Conservation (phyloP, 1,140 invertebrate genomes). For the Drosophila cardini region DNA sequence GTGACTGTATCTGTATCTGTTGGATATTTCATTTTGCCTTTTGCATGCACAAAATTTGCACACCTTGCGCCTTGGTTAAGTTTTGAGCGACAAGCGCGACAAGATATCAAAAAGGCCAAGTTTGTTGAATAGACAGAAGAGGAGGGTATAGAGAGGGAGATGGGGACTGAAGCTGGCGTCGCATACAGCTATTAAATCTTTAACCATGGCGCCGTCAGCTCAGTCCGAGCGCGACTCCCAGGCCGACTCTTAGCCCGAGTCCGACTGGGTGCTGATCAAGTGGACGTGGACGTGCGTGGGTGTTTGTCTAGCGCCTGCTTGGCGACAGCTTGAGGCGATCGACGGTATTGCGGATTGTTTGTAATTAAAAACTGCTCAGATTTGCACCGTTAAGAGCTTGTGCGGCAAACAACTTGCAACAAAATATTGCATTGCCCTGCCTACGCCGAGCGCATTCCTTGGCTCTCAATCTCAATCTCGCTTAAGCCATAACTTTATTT, state of each 20-base stretch:
- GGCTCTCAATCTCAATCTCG: conserved; percentile 24
- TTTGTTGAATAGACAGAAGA: conserved; percentile 51
- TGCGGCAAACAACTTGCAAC: conserved; percentile 41
- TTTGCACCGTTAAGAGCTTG: conserved; percentile 31
- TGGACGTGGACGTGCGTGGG: conserved; percentile 64
- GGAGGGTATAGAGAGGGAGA: conserved; percentile 20
- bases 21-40: conserved; percentile 9
- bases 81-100: conserved; percentile 77
- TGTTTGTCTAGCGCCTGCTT: conserved; percentile 72
- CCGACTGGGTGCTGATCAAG: conserved; percentile 47
- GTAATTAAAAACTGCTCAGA: conserved; percentile 70
- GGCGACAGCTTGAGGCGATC: conserved; percentile 57
- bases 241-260: conserved; percentile 7
- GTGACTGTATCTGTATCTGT: conserved; percentile 15
- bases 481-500: conserved; percentile 21
- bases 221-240: conserved; percentile 7
- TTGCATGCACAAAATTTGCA: conserved; percentile 62
- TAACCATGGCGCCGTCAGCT: conserved; percentile 47
- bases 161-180: conserved; percentile 22
- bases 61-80: conserved; percentile 63
- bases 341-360: conserved; percentile 37
- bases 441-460: conserved; percentile 72
- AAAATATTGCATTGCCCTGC: conserved; percentile 49
- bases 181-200: conserved; percentile 60
- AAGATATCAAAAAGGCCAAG: conserved; percentile 74